phyloP scores from a whole-genome alignment of 2,888 invertebrate species.

The Caenorhabditis doughertyi region DNA sequence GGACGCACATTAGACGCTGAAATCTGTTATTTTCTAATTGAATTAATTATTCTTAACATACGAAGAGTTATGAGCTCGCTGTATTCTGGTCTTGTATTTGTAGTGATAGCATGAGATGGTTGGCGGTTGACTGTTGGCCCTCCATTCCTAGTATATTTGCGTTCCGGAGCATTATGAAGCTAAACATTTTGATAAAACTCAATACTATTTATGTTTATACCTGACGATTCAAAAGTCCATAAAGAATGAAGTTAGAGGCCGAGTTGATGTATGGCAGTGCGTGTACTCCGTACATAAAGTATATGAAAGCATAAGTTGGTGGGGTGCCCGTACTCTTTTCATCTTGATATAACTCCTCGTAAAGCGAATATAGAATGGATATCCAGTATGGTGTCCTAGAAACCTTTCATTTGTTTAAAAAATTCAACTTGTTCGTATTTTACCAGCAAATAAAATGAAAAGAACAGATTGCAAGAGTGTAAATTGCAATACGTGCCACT shows the following conservation, averaged over 20 bases:
- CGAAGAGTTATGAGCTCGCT: constrained; percentile 63
- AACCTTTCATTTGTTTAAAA: not conserved
- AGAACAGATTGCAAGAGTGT: constrained; percentile 81
- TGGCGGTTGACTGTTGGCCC: constrained; percentile 32
- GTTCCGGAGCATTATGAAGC: constrained; percentile 61
- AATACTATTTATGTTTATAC: constrained; percentile 14
- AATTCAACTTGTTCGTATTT: not conserved
- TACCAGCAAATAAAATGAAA: constrained; percentile 82
- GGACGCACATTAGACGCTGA: constrained; percentile 44
- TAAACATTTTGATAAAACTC: constrained; percentile 13
- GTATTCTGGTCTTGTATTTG: constrained; percentile 59
- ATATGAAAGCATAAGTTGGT: constrained; percentile 75
- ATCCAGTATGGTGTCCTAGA: constrained; percentile 81
- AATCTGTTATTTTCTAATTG: not conserved
- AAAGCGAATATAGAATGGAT: constrained; percentile 79
- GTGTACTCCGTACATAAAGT: constrained; percentile 82
- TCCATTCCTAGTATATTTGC: constrained; percentile 55
- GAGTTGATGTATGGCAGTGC: constrained; percentile 82
- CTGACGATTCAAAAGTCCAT: constrained; percentile 77
- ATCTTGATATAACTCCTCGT: constrained; percentile 71
- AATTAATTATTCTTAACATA: constrained; percentile 6
- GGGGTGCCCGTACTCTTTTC: constrained; percentile 61
- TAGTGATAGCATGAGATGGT: constrained; percentile 54
- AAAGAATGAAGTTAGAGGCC: constrained; percentile 80
- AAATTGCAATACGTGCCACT: constrained; percentile 79